Conservation (phyloP, 2,797 vertebrate species). For the Stomatorhinus walkeri region DNA sequence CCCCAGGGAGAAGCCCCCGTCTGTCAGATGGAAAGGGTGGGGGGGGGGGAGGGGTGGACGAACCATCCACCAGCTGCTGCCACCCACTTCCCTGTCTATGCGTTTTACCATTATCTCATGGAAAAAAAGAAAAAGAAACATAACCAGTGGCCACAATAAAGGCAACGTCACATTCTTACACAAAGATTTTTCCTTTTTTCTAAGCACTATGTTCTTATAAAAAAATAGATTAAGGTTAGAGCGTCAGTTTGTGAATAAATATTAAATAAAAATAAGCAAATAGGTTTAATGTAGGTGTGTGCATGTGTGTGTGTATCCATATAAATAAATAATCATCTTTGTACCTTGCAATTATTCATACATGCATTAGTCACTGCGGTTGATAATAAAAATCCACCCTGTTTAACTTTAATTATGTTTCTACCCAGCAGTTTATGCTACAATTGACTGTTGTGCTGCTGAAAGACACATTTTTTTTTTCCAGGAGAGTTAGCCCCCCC, state of each 20-base stretch:
- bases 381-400: slow-evolving; percentile 8
- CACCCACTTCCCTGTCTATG: neutral
- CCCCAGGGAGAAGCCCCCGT: slow-evolving; percentile 6
- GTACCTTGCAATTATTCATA: slow-evolving; percentile 1
- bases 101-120: neutral
- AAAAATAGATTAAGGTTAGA: neutral
- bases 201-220: neutral
- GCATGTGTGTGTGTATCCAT: neutral
- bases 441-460: slow-evolving; percentile 17
- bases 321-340: neutral
- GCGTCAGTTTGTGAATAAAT: neutral
- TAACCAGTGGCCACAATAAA: neutral
- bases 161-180: neutral
- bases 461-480: slow-evolving; percentile 16
- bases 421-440: neutral
- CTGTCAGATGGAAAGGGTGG: neutral
- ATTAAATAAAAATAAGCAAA: neutral
- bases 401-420: slow-evolving; percentile 14
- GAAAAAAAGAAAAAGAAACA: neutral
- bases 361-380: neutral
- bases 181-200: neutral
- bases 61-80: slow-evolving; percentile 9
- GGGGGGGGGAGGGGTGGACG: neutral
- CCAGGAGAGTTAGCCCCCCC: slow-evolving; percentile 26
- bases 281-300: neutral